Percentiles rank a stretch among this genome's conserved stretches.
phyloP scores from a whole-genome alignment of 2,888 invertebrate species.

The Callosobruchus maculatus region DNA sequence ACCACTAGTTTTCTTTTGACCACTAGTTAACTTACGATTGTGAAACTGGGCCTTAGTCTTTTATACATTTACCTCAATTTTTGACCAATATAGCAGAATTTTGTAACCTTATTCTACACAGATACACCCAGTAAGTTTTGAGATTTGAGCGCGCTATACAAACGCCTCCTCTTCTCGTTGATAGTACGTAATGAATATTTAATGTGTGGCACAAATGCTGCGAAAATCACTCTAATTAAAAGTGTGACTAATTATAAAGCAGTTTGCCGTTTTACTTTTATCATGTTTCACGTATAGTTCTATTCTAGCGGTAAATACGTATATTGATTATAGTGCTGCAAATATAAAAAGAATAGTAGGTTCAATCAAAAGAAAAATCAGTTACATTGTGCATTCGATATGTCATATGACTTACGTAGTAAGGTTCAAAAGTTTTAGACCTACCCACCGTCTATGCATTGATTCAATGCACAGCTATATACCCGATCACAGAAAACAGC shows the following conservation, averaged over 20 bases:
- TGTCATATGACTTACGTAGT: neutral
- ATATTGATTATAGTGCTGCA: neutral
- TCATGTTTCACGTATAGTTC: neutral
- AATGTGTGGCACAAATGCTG: neutral
- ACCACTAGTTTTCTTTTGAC: no score
- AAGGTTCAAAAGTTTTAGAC: neutral
- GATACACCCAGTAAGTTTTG: neutral
- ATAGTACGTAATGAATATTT: neutral
- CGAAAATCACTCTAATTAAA: neutral
- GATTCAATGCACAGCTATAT: no score
- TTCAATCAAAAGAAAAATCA: neutral
- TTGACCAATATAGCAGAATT: no score
- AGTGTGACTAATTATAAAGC: neutral
- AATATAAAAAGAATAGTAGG: neutral
- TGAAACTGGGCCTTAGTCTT: no score
- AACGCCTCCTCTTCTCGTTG: neutral
- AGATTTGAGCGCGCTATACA: neutral
- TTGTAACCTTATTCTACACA: no score
- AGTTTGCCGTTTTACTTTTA: neutral
- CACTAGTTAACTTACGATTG: no score
- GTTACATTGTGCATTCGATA: neutral
- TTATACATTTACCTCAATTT: no score
- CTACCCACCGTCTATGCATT: neutral
- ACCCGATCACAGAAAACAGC: no score
- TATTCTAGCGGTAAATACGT: neutral